Percentiles rank a stretch among this genome's conserved stretches.
Evolutionary conservation across 1,140 invertebrate species (phyloP).

Genomic region (Drosophila sp.): DNA sequence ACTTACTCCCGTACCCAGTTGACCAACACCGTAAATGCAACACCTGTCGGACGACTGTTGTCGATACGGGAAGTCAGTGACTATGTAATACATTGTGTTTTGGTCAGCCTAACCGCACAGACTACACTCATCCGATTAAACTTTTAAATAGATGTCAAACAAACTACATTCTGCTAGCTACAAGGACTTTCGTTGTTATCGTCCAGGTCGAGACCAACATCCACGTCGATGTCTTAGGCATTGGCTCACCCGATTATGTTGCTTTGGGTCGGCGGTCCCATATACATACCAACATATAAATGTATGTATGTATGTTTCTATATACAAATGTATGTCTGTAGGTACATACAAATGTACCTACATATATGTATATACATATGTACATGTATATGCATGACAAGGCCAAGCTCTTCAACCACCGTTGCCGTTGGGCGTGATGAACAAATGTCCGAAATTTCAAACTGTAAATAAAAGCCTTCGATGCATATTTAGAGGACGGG

Average conservation of each 20-base stretch:
- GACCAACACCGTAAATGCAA: constrained; percentile 39
- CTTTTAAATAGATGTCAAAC: constrained; percentile 82
- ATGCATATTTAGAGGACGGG: constrained; percentile 24
- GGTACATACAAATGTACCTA: constrained; percentile 17
- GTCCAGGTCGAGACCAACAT: constrained; percentile 29
- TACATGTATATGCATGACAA: constrained; percentile 31
- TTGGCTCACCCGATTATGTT: constrained; percentile 19
- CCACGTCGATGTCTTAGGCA: constrained; percentile 69
- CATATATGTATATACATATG: constrained; percentile 3
- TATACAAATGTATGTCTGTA: constrained; percentile 26
- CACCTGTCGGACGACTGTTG: constrained; percentile 64
- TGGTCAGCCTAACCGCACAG: constrained; percentile 79
- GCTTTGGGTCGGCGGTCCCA: constrained; percentile 26
- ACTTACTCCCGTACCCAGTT: constrained; percentile 12
- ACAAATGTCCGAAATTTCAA: constrained; percentile 80
- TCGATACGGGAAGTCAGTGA: constrained; percentile 72
- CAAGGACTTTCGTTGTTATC: constrained; percentile 70
- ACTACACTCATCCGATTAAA: constrained; percentile 82
- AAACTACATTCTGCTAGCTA: constrained; percentile 76
- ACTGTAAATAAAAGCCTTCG: constrained; percentile 64
- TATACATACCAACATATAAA: neutral
- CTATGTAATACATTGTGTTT: constrained; percentile 78
- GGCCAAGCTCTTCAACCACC: constrained; percentile 45
- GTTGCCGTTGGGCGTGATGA: constrained; percentile 53
- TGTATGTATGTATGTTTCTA: constrained; percentile 14